Base-by-base conservation (phyloP, 2,113 vertebrate genomes). In the Meleagris gallopavo region DNA sequence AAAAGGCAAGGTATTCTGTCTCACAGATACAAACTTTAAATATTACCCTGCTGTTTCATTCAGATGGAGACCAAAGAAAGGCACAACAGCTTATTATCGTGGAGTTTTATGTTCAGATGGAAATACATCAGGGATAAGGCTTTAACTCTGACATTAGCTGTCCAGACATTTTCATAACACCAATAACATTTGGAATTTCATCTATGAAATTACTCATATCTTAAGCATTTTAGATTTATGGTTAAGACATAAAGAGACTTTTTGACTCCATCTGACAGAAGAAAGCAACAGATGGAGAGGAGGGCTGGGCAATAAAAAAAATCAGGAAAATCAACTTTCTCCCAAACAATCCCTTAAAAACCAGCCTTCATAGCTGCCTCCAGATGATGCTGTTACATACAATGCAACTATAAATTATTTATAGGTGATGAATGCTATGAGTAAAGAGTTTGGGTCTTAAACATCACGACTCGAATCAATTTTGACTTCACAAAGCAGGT, bases 81-180 rank as follows among this genome's bases (percentile, higher is more conserved):
- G 92, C 73, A 61, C 91, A 88, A 87, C 76, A 91, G 89, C 88
- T 97, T 90, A 80, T 94, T 82, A 72, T 71, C 20, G 15, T 58
- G 90, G 93, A 86, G n/a, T 80, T 93, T 93, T 76, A 86, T 88
- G 88, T 88, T 96, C 83, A 72, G 90, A 86, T 86, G 87, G 97
- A 92, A 72, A 96, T 89, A 72, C 27, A 96, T 95, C 94, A 97
- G 60, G 70, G 54, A 67, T 83, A 90, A 62, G 86, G 93, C 82
- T 97, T 90, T 93, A 81, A 92, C 86, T 87, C 76, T 94, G 94
- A 94, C 84, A 80, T 52, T 84, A 97, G 94, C 96, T 97, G 96
- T 96, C 96, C 92, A 93, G 92, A 86, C 93, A 91, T 96, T 94
- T 95, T 82, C 90, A 36, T 87, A 54, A 86, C 72, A 92, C 86